Evolutionary conservation across 2,113 vertebrate species (phyloP).

Genomic region (Ammodytes dubius): DNA sequence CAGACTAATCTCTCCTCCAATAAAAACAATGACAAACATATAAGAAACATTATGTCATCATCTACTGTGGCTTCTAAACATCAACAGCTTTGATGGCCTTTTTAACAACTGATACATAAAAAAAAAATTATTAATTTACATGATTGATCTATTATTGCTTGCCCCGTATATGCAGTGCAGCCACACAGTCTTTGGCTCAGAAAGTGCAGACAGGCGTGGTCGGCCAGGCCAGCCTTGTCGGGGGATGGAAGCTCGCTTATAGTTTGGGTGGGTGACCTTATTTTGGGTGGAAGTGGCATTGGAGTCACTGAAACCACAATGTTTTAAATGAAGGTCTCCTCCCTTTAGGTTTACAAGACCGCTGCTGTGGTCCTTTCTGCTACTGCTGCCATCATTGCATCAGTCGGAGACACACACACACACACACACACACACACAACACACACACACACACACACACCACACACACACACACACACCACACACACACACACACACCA

Average conservation of each 20-base stretch:
- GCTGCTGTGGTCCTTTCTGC: slow-evolving; percentile 32
- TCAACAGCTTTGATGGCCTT: background rate
- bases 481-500: background rate
- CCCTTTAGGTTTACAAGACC: slow-evolving; percentile 32
- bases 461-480: background rate
- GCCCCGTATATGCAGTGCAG: background rate
- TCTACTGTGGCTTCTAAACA: background rate
- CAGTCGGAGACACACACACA: background rate
- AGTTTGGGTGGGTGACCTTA: slow-evolving; percentile 43
- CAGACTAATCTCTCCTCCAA: background rate
- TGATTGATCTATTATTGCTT: slow-evolving; percentile 15
- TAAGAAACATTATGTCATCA: background rate
- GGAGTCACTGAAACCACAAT: slow-evolving; percentile 52
- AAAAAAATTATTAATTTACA: background rate
- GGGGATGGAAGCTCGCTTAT: slow-evolving; percentile 7
- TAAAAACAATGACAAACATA: background rate
- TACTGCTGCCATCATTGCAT: slow-evolving; percentile 19
- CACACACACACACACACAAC: background rate
- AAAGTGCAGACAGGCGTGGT: slow-evolving; percentile 62
- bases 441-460: background rate
- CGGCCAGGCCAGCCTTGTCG: background rate
- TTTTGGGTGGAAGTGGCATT: slow-evolving; percentile 33
- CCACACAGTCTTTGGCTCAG: background rate
- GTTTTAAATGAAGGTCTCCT: slow-evolving; percentile 50
- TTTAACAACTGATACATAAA: background rate